Evolutionary conservation across 2,113 vertebrate genomes (phyloP).

Genomic region (Corvus moneduloides): DNA sequence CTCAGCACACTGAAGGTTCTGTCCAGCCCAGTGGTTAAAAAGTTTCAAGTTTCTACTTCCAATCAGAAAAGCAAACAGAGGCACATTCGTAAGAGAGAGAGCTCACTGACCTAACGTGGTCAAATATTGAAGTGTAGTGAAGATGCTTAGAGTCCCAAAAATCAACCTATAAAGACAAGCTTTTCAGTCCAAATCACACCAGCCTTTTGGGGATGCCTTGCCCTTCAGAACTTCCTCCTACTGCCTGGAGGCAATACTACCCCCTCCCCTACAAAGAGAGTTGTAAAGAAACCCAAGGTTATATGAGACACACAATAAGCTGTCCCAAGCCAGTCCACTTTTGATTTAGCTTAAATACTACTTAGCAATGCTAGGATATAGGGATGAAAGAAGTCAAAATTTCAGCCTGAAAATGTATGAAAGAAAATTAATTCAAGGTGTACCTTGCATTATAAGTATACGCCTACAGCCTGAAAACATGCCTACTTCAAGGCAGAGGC

Average conservation of each 20-base stretch:
- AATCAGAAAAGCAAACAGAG: not conserved
- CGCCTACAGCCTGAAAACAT: not conserved
- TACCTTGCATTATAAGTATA: not conserved
- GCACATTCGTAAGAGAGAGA: not conserved
- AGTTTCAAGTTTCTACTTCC: not conserved
- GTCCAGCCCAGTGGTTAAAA: not conserved
- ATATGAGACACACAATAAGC: not conserved
- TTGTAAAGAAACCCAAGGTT: not conserved
- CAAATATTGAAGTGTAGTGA: not conserved
- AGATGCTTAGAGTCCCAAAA: not conserved
- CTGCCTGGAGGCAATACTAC: not conserved
- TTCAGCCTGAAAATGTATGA: not conserved
- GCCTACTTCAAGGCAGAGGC: not conserved
- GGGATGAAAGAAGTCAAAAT: not conserved
- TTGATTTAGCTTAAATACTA: not conserved
- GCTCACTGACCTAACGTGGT: not conserved
- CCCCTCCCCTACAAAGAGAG: not conserved
- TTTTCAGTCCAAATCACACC: not conserved
- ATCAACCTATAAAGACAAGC: not conserved
- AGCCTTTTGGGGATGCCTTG: not conserved
- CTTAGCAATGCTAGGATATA: not conserved
- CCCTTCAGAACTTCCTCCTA: not conserved
- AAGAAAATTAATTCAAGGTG: not conserved
- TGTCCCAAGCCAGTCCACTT: not conserved
- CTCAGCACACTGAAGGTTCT: not conserved